Evolutionary conservation across 2,797 vertebrate genomes (phyloP), one percentile per base, ranked within the genome.

Genomic region (Melanotaenia nigrans): DNA sequence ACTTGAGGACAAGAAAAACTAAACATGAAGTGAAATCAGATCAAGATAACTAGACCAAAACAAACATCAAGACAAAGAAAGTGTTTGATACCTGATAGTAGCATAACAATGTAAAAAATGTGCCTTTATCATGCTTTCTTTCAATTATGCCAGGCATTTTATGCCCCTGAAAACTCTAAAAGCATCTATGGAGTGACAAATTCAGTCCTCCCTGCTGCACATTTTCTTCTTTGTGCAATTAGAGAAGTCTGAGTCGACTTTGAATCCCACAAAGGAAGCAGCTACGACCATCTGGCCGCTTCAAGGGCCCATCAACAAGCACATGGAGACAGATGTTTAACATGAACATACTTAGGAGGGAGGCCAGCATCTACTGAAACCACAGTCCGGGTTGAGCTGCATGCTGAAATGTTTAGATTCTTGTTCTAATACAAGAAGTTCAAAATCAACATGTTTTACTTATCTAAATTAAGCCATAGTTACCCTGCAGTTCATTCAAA

Each of bases 221-320:
- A 22, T 71, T 57, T 25, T 6, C 58, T 55, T 33, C 59, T 71
- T 11, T 4, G 30, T 73, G 80, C 79, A 83, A 81, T 71, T 69
- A 57, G 66, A 84, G 78, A 78, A 63, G 68, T 5, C 72, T 24
- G 73, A 83, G 84, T 68, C 60, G 38, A 51, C 73, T 68, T 28
- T 79, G 78, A 67, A 65, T 38, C 71, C 77, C 85, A 18, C 70
- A 77, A 83, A 73, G 68, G 76, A 71, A 82, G 67, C 82, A 75
- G 79, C 84, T 71, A 57, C 12, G n/a, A 81, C 85, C 90, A 91
- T 89, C 90, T 91, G 92, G 88, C 78, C 85, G 75, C 85, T 89
- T 86, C 87, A 88, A 85, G 79, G 61, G 28, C 61, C 71, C 86
- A 49, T 86, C 79, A 71, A 24, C 79, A 73, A 60, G 70, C 90